Evolutionary conservation across 2,888 invertebrate species (phyloP), one percentile per base, ranked within the genome.

Genomic region (Leptopilina syphax): DNA sequence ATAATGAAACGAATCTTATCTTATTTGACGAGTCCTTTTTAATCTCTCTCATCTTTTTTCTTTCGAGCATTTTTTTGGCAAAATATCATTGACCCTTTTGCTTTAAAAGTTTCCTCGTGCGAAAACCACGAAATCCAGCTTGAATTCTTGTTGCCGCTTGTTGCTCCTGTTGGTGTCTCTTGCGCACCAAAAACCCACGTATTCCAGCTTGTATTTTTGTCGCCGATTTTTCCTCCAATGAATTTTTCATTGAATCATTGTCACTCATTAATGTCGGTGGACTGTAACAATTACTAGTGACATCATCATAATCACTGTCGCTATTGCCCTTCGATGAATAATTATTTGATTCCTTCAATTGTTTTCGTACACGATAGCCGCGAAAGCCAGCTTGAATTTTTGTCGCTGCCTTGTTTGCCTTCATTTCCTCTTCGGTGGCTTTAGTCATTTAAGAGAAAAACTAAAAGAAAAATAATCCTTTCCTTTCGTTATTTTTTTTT

Each of bases 201-300:
- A 95, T 94, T 73, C 95, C 94, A 6, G 95, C 95, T 91, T 95
- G 95, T 84, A 95, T 95, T 86, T 94, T 94, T 3, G 94, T 94
- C 57, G 95, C 95, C 7, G 91, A 89, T 77, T 87, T 88, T 60
- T 89, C 91, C 80, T 89, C 89, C 41, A 89, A 83, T 3, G 84
- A 83, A 13, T 81, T 73, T 54, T 27, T 80, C 34, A 34, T 34
- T 12, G 82, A 77, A 24, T 82, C 82, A 57, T 85, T 84, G 12
- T 84, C 83, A 65, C 84, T 82, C 66, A 82, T 44, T 7, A 79
- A 68, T 9, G 80, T 67, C 8, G 83, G 79, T 50, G 50, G 50
- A 50, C 50, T 50, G 50, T 50, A 50, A 3, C 10, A 50, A 50
- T 50, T 50, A 41, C 80, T 80, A 6, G 81, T 73, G 3, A 81